These are phyloP conservation scores for Drosophila ustulata DNA, from an alignment of 2,888 invertebrate species.

Conservation along the genomic window DNA sequence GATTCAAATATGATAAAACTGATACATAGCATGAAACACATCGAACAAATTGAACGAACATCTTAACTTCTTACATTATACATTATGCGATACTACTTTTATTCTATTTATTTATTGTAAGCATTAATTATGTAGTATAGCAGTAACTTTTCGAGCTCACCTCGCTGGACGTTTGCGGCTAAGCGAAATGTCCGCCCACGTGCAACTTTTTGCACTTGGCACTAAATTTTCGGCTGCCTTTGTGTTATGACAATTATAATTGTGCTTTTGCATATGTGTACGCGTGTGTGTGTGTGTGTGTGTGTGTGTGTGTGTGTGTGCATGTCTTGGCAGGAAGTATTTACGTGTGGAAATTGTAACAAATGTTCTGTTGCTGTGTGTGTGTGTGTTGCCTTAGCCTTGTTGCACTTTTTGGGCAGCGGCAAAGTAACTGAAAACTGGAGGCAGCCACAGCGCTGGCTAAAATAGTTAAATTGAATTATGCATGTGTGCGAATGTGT, in stretches of 20 bases:
- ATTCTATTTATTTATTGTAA: no score
- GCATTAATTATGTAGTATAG: not conserved
- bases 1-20: no score
- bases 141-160: conserved; percentile 4
- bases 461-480: conserved; percentile 77
- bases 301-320: conserved; percentile 15
- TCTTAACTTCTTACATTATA: no score
- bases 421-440: conserved; percentile 56
- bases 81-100: no score
- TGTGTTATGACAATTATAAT: conserved; percentile 81
- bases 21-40: no score
- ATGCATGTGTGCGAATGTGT: conserved; percentile 20
- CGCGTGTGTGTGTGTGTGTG: conserved; percentile 17
- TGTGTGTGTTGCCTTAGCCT: conserved; percentile 43
- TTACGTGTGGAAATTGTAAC: conserved; percentile 76
- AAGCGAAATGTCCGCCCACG: conserved; percentile 49
- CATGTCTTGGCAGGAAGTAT: conserved; percentile 73
- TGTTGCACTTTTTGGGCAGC: conserved; percentile 71
- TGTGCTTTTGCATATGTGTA: conserved; percentile 61
- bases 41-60: no score
- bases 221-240: conserved; percentile 80
- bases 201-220: conserved; percentile 73
- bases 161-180: conserved; percentile 39
- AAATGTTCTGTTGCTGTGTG: conserved; percentile 65
- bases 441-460: conserved; percentile 36